Conservation (phyloP, 2,797 vertebrate species). For the Crax fasciolata region DNA sequence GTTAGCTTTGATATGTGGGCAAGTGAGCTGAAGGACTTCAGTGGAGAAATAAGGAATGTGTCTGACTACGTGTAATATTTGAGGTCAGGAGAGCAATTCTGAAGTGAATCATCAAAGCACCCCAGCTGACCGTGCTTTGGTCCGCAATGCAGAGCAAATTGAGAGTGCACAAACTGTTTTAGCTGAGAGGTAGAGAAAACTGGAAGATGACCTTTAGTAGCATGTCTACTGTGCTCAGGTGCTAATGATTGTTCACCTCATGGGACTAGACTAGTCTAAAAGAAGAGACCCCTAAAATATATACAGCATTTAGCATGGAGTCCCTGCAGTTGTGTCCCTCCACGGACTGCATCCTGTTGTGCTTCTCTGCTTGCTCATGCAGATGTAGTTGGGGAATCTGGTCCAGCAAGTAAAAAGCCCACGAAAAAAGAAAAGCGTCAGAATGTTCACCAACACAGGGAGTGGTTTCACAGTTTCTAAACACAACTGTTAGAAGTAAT, state of each 20-base stretch:
- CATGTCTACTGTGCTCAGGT: background rate
- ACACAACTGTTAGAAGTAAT: background rate
- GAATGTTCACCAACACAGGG: background rate
- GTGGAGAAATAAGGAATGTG: background rate
- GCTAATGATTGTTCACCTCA: background rate
- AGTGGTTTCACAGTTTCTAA: background rate
- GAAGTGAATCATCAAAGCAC: background rate
- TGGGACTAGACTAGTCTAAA: background rate
- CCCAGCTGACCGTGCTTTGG: background rate
- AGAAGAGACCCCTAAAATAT: background rate
- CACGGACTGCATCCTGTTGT: background rate
- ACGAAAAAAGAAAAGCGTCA: background rate
- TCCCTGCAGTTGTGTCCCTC: background rate
- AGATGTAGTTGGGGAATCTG: background rate
- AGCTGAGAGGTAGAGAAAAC: background rate
- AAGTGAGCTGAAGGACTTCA: background rate
- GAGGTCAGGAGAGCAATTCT: background rate
- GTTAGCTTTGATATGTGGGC: background rate
- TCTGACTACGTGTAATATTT: background rate
- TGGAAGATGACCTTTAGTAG: background rate
- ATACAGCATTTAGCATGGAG: background rate
- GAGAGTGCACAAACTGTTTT: background rate
- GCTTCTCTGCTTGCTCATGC: background rate
- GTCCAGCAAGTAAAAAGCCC: background rate
- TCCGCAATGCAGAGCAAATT: background rate